These are phyloP conservation scores for Euschistus heros DNA, from an alignment of 1,140 invertebrate genomes.

Conservation along the genomic window DNA sequence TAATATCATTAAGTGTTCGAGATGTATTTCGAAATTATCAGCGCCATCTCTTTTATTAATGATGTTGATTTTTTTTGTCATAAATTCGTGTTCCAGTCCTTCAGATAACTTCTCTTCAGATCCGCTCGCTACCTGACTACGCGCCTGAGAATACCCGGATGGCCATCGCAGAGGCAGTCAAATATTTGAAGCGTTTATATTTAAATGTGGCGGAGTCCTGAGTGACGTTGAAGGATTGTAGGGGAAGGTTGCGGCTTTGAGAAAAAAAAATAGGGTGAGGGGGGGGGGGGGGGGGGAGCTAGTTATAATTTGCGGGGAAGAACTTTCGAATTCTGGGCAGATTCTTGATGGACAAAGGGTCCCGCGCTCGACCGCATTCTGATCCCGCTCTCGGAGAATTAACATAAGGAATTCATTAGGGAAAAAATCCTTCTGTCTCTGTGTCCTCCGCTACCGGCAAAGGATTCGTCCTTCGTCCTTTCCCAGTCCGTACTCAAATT, in stretches of 20 bases:
- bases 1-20: too few species aligned
- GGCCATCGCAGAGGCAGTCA: background rate
- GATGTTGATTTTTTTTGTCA: too few species aligned
- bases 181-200: constrained; percentile 11
- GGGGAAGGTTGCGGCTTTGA: background rate
- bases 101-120: too few species aligned
- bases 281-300: constrained; percentile 1
- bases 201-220: constrained; percentile 1
- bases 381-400: constrained; percentile 5
- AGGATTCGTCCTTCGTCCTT: background rate
- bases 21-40: too few species aligned
- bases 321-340: constrained; percentile 21
- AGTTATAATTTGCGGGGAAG: constrained; percentile 9
- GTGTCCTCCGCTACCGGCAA: background rate
- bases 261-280: constrained; percentile 4
- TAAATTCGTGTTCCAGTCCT: too few species aligned
- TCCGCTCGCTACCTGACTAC: too few species aligned
- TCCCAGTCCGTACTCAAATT: too few species aligned
- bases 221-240: constrained; percentile 6
- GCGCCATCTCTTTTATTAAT: too few species aligned
- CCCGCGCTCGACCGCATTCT: background rate
- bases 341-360: constrained; percentile 19
- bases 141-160: too few species aligned
- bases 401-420: constrained; percentile 23
- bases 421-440: constrained; percentile 8